Evolutionary conservation across 2,888 invertebrate species (phyloP), one percentile per base, ranked within the genome.

Genomic region (Hylaea fasciaria): DNA sequence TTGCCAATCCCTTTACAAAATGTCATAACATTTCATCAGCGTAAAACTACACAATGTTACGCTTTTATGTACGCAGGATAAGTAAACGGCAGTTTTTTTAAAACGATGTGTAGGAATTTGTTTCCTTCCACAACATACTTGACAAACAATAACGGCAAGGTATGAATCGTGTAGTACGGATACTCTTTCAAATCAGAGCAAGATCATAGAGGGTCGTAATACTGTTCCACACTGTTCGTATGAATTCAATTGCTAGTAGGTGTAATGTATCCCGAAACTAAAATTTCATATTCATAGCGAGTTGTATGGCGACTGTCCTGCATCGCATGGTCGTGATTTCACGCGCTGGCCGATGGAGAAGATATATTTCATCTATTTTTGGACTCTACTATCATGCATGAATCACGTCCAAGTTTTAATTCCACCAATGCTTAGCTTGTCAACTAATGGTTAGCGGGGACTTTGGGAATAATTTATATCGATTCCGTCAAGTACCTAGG

Each of bases 241-340:
- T n/a, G n/a, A n/a, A n/a, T n/a, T n/a, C n/a, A n/a, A n/a, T n/a
- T n/a, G n/a, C n/a, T n/a, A n/a, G n/a, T n/a, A n/a, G n/a, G 22
- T 22, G 22, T 22, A 22, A 5, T n/a, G n/a, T n/a, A 22, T 22
- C 22, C 3, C 32, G 17, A 48, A 32, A 32, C 47, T 12, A 35
- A 13, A 16, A 41, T 32, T 59, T 50, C 29, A 28, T 54, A 59
- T 59, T 59, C 49, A 50, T 54, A 49, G 45, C 44, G 9, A 7
- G 32, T 10, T 7, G 32, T 32, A 9, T 12, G 47, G n/a, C 40
- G 53, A 32, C 48, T 54, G 53, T 49, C 43, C 50, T 44, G 22
- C 22, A 22, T 22, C 22, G 46, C 37, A 44, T 53, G 14, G 37
- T 32, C 60, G 57, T 60, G 64, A 60, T 64, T 57, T 55, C 59